Conservation (phyloP, 1,140 invertebrate genomes). For the Macrobrachium nipponense region DNA sequence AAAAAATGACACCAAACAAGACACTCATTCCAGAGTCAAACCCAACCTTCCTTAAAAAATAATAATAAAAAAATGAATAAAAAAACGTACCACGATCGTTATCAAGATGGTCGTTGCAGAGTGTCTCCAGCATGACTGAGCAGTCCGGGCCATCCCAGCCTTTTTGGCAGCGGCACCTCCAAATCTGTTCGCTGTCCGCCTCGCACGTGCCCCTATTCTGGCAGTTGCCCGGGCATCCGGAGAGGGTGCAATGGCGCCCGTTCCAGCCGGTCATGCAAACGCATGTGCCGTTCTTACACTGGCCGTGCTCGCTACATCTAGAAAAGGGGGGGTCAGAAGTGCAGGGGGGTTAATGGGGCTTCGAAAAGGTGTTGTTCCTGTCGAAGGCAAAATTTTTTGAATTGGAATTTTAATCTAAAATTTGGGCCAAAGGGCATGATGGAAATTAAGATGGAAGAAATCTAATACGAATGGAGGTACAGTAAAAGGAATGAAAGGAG, state of each 20-base stretch:
- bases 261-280: slow-evolving; percentile 98
- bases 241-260: slow-evolving; percentile 94
- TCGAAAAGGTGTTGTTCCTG: not conserved
- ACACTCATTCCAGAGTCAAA: no score
- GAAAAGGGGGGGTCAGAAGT: not conserved
- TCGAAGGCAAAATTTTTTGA: no score
- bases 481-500: no score
- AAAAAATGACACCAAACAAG: not conserved
- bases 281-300: slow-evolving; percentile 97
- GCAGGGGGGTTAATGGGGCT: not conserved
- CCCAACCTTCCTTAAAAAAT: no score
- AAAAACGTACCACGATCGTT: slow-evolving; percentile 91
- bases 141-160: slow-evolving; percentile 96
- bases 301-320: slow-evolving; percentile 92
- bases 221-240: slow-evolving; percentile 82
- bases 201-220: slow-evolving; percentile 54
- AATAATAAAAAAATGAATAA: not conserved
- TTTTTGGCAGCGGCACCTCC: slow-evolving; percentile 92
- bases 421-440: no score
- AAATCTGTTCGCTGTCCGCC: slow-evolving; percentile 70
- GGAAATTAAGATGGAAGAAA: no score
- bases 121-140: slow-evolving; percentile 88
- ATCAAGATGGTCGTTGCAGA: slow-evolving; percentile 91
- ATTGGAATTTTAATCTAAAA: no score
- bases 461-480: no score